Conservation (phyloP, 1,140 invertebrate genomes). For the Lanistes nyassanus region DNA sequence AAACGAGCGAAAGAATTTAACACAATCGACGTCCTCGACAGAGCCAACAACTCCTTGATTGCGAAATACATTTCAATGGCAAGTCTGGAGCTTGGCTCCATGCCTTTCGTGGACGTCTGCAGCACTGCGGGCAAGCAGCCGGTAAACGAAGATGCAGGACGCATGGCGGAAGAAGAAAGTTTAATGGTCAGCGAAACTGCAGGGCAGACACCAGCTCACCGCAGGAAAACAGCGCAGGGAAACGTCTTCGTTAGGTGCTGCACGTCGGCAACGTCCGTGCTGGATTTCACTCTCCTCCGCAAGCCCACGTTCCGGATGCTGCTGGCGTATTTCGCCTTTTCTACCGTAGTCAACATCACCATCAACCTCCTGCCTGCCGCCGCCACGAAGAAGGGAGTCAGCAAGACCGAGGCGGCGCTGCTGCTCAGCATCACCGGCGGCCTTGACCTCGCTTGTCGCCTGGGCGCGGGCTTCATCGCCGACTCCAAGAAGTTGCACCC, state of each 20-base stretch:
- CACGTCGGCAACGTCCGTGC: neutral
- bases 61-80: too few relatives aligned
- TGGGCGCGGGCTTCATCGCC: neutral
- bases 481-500: neutral
- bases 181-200: neutral
- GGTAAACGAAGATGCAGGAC: neutral
- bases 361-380: constrained; percentile 12
- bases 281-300: constrained; percentile 18
- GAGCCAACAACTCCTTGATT: too few relatives aligned
- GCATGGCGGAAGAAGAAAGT: neutral
- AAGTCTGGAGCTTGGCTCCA: too few relatives aligned
- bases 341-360: constrained; percentile 8
- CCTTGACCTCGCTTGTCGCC: constrained; percentile 18
- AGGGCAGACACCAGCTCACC: neutral
- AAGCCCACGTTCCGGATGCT: constrained; percentile 1
- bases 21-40: too few relatives aligned
- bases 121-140: neutral
- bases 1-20: too few relatives aligned
- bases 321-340: constrained; percentile 7
- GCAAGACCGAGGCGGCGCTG: constrained; percentile 3
- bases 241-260: neutral
- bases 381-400: constrained; percentile 9
- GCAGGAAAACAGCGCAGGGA: neutral
- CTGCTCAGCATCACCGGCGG: constrained; percentile 22
- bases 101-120: neutral